Percentiles rank a stretch among this genome's conserved stretches.
These are phyloP conservation scores for Rotaria sp. DNA, from an alignment of 2,888 invertebrate species.

Conservation along the genomic window DNA sequence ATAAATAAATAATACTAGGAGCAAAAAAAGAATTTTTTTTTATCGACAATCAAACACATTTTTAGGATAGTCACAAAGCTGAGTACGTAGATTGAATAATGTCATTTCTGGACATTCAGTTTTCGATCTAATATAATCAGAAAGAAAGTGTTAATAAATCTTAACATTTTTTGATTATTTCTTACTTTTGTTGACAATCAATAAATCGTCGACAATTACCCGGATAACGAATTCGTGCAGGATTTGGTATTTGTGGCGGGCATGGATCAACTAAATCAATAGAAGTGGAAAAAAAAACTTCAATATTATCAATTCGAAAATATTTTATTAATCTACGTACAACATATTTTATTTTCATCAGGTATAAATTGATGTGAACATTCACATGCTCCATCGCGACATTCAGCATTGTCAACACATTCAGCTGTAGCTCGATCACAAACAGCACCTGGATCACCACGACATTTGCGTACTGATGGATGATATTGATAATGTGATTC, in stretches of 20 bases:
- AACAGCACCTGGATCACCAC: conserved; percentile 9
- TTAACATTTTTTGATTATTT: neutral
- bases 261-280: conserved; percentile 3
- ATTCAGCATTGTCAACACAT: conserved; percentile 22
- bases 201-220: neutral
- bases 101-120: neutral
- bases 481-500: neutral
- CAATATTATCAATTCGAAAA: too few relatives aligned
- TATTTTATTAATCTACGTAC: neutral
- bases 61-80: conserved; percentile 9
- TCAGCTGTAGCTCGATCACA: neutral
- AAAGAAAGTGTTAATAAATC: neutral
- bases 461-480: neutral
- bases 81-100: neutral
- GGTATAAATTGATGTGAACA: neutral
- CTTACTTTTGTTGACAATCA: conserved; percentile 15
- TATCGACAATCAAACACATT: neutral
- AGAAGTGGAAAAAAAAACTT: neutral
- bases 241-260: neutral
- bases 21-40: neutral
- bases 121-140: neutral
- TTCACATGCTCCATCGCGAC: neutral
- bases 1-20: neutral
- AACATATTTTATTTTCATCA: neutral
- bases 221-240: neutral